phyloP scores from a whole-genome alignment of 2,888 invertebrate genomes.

The Ormyrus nitidulus region DNA sequence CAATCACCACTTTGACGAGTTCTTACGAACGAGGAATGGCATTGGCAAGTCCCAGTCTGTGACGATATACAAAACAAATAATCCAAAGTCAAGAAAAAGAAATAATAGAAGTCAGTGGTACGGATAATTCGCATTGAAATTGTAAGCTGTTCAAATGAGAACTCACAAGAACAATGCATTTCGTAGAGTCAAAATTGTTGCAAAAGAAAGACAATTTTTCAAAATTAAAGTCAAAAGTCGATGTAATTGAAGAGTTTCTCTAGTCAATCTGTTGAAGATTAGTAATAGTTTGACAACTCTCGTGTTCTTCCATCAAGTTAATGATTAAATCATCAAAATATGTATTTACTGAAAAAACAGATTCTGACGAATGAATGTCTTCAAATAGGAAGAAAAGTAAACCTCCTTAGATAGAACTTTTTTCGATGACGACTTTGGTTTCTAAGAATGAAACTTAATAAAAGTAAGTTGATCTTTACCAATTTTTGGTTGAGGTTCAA shows the following conservation, averaged over 20 bases:
- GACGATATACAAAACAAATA: conserved; percentile 61
- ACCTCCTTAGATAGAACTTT: conserved; percentile 2
- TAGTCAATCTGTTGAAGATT: conserved; percentile 21
- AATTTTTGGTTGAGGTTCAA: background rate
- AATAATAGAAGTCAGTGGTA: conserved; percentile 37
- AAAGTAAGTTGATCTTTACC: background rate
- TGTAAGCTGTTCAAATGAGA: background rate
- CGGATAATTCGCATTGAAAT: conserved; percentile 21
- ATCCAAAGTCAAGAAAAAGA: conserved; percentile 51
- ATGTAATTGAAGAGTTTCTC: conserved; percentile 24
- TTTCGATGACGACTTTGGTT: conserved; percentile 16
- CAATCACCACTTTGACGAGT: conserved; percentile 49
- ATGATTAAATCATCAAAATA: background rate
- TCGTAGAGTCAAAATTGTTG: conserved; percentile 27
- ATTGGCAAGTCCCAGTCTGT: conserved; percentile 54
- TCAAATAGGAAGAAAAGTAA: background rate
- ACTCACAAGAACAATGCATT: conserved; percentile 13
- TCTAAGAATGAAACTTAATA: background rate
- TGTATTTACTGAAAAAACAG: background rate
- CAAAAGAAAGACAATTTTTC: conserved; percentile 25
- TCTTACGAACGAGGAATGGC: conserved; percentile 49
- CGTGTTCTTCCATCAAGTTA: background rate
- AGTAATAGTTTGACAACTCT: conserved; percentile 2
- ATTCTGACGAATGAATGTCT: background rate
- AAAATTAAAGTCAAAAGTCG: conserved; percentile 29